These are phyloP conservation scores for Drosophila longiperda DNA, from an alignment of 2,888 invertebrate genomes.

Conservation along the genomic window DNA sequence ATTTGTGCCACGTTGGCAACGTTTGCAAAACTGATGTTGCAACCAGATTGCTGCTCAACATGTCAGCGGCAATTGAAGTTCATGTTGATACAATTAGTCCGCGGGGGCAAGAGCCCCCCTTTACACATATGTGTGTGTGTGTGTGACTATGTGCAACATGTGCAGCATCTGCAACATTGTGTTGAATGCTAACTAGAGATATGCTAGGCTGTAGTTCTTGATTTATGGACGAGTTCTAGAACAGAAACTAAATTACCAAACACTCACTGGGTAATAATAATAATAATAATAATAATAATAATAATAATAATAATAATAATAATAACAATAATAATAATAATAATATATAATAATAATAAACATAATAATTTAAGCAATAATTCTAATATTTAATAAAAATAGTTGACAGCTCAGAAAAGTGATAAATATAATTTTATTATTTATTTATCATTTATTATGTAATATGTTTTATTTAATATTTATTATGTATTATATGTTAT, in stretches of 20 bases:
- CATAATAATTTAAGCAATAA: not conserved
- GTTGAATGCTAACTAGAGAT: slow-evolving; percentile 3
- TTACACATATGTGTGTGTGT: not conserved
- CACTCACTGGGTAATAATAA: not conserved
- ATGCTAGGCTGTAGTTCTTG: slow-evolving; percentile 1
- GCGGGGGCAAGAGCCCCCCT: not conserved
- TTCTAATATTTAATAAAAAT: not conserved
- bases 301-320: not conserved
- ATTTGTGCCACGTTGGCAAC: slow-evolving; percentile 50
- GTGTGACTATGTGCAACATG: not conserved
- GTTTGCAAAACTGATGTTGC: slow-evolving; percentile 41
- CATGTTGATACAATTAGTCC: slow-evolving; percentile 63
- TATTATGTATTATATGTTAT: no score
- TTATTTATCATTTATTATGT: not conserved
- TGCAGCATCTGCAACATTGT: slow-evolving; percentile 39
- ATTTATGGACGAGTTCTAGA: not conserved
- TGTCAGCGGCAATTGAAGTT: slow-evolving; percentile 65
- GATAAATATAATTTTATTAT: not conserved
- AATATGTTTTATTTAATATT: no score
- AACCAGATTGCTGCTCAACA: slow-evolving; percentile 47
- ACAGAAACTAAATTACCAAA: not conserved
- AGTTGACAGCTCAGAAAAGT: no score
- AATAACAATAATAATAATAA: not conserved
- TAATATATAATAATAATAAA: not conserved
- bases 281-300: not conserved